Evolutionary conservation across 1,140 invertebrate genomes (phyloP).

Genomic region (Proctacanthus coquilletti): DNA sequence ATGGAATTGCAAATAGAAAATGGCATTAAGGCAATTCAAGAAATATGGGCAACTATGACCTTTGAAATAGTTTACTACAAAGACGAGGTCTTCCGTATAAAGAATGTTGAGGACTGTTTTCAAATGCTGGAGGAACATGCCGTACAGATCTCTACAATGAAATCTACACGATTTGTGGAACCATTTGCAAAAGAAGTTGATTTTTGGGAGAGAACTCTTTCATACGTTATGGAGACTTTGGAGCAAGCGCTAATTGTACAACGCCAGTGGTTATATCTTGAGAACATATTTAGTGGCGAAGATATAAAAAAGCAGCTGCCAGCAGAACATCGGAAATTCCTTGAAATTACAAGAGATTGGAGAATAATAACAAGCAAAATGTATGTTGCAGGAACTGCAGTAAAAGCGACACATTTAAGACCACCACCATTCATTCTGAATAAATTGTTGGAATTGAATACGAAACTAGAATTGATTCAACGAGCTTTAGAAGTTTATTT

Average conservation of each 20-base stretch:
- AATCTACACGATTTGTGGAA: conserved; percentile 71
- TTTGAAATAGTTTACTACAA: conserved; percentile 55
- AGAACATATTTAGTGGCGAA: conserved; percentile 72
- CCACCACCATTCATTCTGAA: conserved; percentile 41
- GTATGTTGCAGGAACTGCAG: conserved; percentile 35
- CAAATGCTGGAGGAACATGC: conserved; percentile 57
- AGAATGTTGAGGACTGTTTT: conserved; percentile 54
- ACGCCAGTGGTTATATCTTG: conserved; percentile 64
- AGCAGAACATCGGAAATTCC: conserved; percentile 57
- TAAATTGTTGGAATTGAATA: conserved; percentile 43
- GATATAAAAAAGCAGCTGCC: conserved; percentile 73
- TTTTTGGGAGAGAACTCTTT: conserved; percentile 66
- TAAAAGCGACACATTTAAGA: conserved; percentile 38
- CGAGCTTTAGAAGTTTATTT: conserved; percentile 65
- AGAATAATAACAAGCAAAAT: conserved; percentile 50
- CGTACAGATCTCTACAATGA: conserved; percentile 63
- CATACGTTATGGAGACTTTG: conserved; percentile 58
- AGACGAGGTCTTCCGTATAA: conserved; percentile 46
- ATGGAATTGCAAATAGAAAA: conserved; percentile 75
- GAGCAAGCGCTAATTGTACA: conserved; percentile 63
- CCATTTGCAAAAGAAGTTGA: conserved; percentile 65
- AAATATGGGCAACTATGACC: conserved; percentile 51
- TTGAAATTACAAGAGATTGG: conserved; percentile 53
- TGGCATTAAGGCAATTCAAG: conserved; percentile 49
- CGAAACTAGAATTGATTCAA: conserved; percentile 50